Evolutionary conservation across 2,797 vertebrate species (phyloP).

Genomic region (Melopsittacus undulatus): DNA sequence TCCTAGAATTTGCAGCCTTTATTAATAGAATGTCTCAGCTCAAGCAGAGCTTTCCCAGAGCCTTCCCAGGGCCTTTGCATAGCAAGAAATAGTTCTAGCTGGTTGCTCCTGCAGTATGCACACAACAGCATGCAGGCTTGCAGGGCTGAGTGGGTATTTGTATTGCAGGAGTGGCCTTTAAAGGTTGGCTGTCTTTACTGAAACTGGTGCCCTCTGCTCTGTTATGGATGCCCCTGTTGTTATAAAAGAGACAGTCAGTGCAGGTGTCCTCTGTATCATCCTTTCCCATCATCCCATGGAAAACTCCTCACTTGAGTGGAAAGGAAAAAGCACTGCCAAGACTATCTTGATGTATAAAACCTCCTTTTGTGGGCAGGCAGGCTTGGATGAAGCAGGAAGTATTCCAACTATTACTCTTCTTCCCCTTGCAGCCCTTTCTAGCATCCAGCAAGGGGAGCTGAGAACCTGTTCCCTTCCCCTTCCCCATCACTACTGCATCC

Average conservation of each 20-base stretch:
- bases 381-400: not conserved
- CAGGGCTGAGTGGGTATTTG: not conserved
- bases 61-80: not conserved
- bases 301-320: not conserved
- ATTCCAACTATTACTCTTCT: not conserved
- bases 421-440: constrained; percentile 35
- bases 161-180: not conserved
- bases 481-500: not conserved
- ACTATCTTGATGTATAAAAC: not conserved
- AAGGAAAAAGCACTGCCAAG: not conserved
- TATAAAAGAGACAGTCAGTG: not conserved
- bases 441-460: constrained; percentile 61
- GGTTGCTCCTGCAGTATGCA: not conserved
- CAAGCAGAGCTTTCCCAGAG: not conserved
- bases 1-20: not conserved
- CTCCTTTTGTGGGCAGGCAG: not conserved
- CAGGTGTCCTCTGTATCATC: not conserved
- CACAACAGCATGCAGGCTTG: not conserved
- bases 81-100: not conserved
- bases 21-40: not conserved
- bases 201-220: not conserved
- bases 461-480: constrained; percentile 4
- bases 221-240: not conserved
- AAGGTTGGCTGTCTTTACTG: not conserved
- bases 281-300: not conserved